Percentiles rank a stretch among this genome's conserved stretches.
These are phyloP conservation scores for Diplodus sargus DNA, from an alignment of 2,797 vertebrate genomes.

Conservation along the genomic window DNA sequence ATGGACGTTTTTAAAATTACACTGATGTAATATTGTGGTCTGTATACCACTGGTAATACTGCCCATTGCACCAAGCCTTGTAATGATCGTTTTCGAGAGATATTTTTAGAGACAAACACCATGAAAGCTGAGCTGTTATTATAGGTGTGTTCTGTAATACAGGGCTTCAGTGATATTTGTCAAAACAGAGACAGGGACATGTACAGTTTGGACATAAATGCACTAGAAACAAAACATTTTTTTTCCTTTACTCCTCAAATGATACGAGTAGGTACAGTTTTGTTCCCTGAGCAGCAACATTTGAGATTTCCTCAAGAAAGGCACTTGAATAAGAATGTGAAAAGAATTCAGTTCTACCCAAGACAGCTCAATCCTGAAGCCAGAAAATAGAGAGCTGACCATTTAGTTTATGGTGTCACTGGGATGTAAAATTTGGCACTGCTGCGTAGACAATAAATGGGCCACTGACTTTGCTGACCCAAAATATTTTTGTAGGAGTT, in stretches of 20 bases:
- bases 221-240: conserved; percentile 1
- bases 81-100: conserved; percentile 5
- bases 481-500: conserved; percentile 41
- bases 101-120: background rate
- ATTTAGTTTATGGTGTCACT: conserved; percentile 46
- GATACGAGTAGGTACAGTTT: background rate
- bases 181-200: background rate
- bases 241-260: background rate
- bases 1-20: background rate
- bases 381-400: conserved; percentile 43
- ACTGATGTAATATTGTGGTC: background rate
- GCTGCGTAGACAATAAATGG: conserved; percentile 40
- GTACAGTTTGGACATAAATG: background rate
- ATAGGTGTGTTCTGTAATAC: conserved; percentile 3
- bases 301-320: background rate
- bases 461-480: conserved; percentile 50
- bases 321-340: conserved; percentile 15
- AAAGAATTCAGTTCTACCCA: conserved; percentile 19
- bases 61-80: background rate
- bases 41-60: background rate
- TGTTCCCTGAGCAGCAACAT: background rate
- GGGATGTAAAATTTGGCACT: conserved; percentile 64
- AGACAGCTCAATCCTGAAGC: conserved; percentile 13
- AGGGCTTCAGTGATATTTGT: background rate
- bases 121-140: background rate